Evolutionary conservation across 2,797 vertebrate genomes (phyloP).

Genomic region (Emys orbicularis): DNA sequence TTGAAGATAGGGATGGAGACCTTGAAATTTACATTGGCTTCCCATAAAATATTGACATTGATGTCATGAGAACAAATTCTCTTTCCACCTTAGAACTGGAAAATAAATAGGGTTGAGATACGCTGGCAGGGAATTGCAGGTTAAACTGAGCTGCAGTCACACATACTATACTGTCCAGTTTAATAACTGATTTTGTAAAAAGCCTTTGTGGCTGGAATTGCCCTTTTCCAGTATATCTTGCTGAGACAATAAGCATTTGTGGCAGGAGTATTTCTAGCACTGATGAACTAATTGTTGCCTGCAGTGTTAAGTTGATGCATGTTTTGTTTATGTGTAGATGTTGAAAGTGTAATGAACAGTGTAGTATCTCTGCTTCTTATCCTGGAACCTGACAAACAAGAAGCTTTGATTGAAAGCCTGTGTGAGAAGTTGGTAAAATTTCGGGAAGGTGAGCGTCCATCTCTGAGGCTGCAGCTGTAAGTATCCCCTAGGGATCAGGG

Average conservation of each 20-base stretch:
- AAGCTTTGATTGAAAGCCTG: conserved; percentile 94
- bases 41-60: background rate
- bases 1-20: background rate
- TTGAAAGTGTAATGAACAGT: conserved; percentile 98
- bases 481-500: conserved; percentile 61
- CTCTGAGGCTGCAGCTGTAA: conserved; percentile 96
- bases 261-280: background rate
- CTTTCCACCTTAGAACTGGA: background rate
- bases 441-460: conserved; percentile 97
- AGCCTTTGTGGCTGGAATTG: background rate
- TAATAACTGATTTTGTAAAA: background rate
- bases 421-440: conserved; percentile 98
- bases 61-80: background rate
- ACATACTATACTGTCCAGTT: rapidly evolving
- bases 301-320: background rate
- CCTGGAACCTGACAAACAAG: conserved; percentile 97
- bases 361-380: conserved; percentile 96
- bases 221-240: background rate
- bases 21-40: background rate
- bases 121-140: background rate
- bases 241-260: background rate
- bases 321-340: conserved; percentile 84
- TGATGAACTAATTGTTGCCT: background rate
- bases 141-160: background rate
- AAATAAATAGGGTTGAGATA: background rate